Evolutionary conservation across 2,797 vertebrate genomes (phyloP).

Genomic region (Neopelma chrysocephalum): DNA sequence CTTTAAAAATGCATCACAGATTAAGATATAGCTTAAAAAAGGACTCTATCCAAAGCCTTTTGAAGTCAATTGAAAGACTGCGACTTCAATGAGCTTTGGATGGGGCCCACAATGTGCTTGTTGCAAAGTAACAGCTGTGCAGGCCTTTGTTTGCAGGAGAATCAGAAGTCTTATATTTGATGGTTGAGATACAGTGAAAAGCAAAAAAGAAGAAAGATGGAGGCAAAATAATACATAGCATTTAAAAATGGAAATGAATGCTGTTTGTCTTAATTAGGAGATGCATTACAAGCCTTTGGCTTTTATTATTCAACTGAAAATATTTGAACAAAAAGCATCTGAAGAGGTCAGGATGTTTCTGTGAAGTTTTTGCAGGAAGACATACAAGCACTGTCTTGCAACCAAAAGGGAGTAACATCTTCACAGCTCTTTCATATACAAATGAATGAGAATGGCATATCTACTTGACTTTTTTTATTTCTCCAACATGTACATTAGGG

Average conservation of each 20-base stretch:
- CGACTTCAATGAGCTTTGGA: conserved; percentile 59
- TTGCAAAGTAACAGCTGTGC: conserved; percentile 68
- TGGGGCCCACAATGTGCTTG: conserved; percentile 46
- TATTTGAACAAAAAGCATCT: conserved; percentile 50
- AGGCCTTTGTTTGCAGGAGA: conserved; percentile 56
- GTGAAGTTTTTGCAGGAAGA: conserved; percentile 45
- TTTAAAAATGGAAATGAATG: conserved; percentile 60
- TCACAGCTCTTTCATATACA: conserved; percentile 3
- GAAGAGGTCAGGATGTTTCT: conserved; percentile 47
- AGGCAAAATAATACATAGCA: conserved; percentile 46
- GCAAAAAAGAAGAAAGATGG: conserved; percentile 43
- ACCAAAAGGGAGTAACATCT: conserved; percentile 6
- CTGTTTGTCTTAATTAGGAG: conserved; percentile 63
- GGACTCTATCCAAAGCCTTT: conserved; percentile 24
- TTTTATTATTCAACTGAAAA: conserved; percentile 50
- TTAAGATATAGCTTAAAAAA: conserved; percentile 62
- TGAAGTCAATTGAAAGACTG: conserved; percentile 61
- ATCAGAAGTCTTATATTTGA: conserved; percentile 62
- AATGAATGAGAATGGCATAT: conserved; percentile 23
- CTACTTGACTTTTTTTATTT: not conserved
- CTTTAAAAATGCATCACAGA: conserved; percentile 56
- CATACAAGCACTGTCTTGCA: not conserved
- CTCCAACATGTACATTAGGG: not conserved
- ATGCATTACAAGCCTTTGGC: conserved; percentile 53
- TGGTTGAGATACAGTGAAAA: conserved; percentile 46